phyloP scores from a whole-genome alignment of 2,888 invertebrate genomes.

The Phortica magna region DNA sequence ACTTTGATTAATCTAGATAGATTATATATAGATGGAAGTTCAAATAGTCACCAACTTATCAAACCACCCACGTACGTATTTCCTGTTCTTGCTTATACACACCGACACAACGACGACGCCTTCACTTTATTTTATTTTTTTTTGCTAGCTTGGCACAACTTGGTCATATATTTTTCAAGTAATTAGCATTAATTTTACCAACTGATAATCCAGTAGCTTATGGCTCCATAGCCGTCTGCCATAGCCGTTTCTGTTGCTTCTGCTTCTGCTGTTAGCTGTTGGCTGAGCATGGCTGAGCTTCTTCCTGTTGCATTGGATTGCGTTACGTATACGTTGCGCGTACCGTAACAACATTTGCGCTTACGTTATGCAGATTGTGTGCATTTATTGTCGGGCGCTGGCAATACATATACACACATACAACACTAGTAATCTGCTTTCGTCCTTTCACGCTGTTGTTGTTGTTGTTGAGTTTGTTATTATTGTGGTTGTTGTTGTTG shows the following conservation, averaged over 20 bases:
- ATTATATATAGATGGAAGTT: too few species aligned
- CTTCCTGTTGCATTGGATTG: neutral
- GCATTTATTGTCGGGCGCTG: neutral
- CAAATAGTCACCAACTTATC: neutral
- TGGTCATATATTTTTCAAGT: conserved; percentile 72
- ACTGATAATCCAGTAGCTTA: conserved; percentile 64
- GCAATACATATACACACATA: neutral
- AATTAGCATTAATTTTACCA: conserved; percentile 75
- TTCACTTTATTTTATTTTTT: too few species aligned
- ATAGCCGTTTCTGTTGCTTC: neutral
- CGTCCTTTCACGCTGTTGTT: conserved; percentile 11
- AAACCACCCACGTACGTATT: neutral
- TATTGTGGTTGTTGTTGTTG: conserved; percentile 27
- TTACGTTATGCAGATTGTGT: conserved; percentile 29
- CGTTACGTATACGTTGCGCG: conserved; percentile 13
- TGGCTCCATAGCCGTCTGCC: conserved; percentile 12
- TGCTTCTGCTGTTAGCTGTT: neutral
- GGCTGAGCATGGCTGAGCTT: conserved; percentile 4
- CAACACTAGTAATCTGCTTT: neutral
- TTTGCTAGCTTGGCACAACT: too few species aligned
- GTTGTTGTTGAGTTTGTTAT: conserved; percentile 3
- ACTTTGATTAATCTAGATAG: neutral
- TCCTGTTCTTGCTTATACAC: too few species aligned
- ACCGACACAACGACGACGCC: too few species aligned
- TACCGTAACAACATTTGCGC: conserved; percentile 5